phyloP scores from a whole-genome alignment of 2,113 vertebrate genomes.

The Paralichthys olivaceus region DNA sequence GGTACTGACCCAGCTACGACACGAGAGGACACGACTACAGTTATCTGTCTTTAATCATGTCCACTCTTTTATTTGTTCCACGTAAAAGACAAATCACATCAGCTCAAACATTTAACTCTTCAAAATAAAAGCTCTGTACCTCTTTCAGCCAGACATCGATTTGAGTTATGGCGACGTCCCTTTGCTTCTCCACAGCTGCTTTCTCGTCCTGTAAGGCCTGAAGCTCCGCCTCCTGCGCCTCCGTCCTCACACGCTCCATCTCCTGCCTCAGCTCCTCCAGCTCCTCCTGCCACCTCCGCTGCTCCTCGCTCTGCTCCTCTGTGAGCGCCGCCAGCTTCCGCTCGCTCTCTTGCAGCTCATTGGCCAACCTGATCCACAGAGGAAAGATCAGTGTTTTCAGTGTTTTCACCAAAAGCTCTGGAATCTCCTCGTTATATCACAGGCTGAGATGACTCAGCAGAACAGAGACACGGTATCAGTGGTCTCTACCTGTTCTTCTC shows the following conservation, averaged over 20 bases:
- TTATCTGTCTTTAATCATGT: too few species aligned
- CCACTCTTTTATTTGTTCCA: too few species aligned
- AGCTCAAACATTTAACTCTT: background rate
- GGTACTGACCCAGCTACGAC: slow-evolving; percentile 76
- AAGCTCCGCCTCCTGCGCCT: slow-evolving; percentile 54
- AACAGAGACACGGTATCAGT: background rate
- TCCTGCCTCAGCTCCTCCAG: slow-evolving; percentile 61
- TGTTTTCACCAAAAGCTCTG: too few species aligned
- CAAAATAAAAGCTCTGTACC: slow-evolving; percentile 61
- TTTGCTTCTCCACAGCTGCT: slow-evolving; percentile 87
- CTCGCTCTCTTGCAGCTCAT: slow-evolving; percentile 62
- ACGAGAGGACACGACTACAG: background rate
- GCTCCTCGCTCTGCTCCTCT: slow-evolving; percentile 65
- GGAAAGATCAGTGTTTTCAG: background rate
- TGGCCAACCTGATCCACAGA: slow-evolving; percentile 34
- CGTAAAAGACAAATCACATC: background rate
- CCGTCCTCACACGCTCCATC: slow-evolving; percentile 57
- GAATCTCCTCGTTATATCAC: too few species aligned
- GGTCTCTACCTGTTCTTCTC: slow-evolving; percentile 60
- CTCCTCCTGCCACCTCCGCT: slow-evolving; percentile 56
- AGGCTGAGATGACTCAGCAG: too few species aligned
- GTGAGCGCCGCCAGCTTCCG: slow-evolving; percentile 46
- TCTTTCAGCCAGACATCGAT: slow-evolving; percentile 89
- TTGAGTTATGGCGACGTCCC: slow-evolving; percentile 85
- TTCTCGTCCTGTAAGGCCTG: slow-evolving; percentile 77